A percentile compares a stretch with the other conserved stretches of the same genome.
These are phyloP conservation scores for Lasioglossum malachurum DNA, from an alignment of 2,888 invertebrate genomes.

Conservation along the genomic window DNA sequence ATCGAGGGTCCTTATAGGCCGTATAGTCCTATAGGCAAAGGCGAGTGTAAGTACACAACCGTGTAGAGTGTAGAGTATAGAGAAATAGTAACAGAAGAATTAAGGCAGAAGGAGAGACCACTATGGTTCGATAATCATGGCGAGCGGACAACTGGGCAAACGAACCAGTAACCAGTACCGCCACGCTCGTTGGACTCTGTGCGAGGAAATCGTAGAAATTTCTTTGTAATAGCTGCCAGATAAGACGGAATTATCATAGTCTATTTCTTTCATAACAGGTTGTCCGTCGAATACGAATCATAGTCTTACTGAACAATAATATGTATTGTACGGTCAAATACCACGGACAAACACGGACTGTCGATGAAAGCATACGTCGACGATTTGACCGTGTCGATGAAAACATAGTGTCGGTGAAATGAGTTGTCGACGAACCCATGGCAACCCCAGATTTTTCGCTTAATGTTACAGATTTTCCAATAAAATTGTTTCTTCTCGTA, in stretches of 20 bases:
- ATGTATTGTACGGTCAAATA: background rate
- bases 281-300: constrained; percentile 40
- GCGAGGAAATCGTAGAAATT: constrained; percentile 67
- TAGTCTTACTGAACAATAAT: constrained; percentile 17
- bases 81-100: constrained; percentile 38
- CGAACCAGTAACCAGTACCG: constrained; percentile 61
- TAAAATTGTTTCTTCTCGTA: no score
- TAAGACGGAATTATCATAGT: constrained; percentile 62
- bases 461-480: no score
- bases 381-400: no score
- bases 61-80: background rate
- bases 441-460: no score
- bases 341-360: no score
- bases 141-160: constrained; percentile 68
- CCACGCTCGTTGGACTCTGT: constrained; percentile 62
- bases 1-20: background rate
- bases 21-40: background rate
- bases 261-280: constrained; percentile 5
- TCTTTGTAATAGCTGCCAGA: constrained; percentile 65
- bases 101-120: constrained; percentile 45
- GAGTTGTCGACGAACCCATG: no score
- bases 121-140: constrained; percentile 68
- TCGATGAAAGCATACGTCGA: no score
- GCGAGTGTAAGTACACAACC: background rate
- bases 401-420: no score